Percentiles rank a stretch among this genome's conserved stretches.
Conservation (phyloP, 2,797 vertebrate species). For the Lacerta agilis region DNA sequence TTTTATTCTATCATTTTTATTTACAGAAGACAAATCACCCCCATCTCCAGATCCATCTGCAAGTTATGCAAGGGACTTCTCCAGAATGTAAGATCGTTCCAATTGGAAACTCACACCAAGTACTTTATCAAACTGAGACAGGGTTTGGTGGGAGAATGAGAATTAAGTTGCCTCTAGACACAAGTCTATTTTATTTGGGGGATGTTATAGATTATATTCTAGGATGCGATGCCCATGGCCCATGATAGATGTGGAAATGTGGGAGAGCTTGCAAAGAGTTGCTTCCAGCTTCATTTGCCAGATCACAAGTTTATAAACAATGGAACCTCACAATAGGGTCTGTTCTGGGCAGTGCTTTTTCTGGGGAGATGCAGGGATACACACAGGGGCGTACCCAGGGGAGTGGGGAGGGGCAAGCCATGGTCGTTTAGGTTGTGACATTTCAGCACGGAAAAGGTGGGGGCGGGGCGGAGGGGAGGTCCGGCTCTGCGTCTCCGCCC, state of each 20-base stretch:
- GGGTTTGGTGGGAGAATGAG: conserved; percentile 31
- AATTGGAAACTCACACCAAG: conserved; percentile 42
- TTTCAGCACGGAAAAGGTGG: too few species aligned
- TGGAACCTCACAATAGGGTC: not conserved
- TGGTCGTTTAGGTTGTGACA: too few species aligned
- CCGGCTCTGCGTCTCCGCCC: too few species aligned
- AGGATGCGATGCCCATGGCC: conserved; percentile 10
- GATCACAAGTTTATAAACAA: not conserved
- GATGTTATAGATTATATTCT: not conserved
- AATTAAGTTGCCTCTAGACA: not conserved
- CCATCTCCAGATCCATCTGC: conserved; percentile 39
- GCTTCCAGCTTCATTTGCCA: conserved; percentile 4
- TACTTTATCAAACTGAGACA: not conserved
- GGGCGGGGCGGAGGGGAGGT: too few species aligned
- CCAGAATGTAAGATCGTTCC: conserved; percentile 17
- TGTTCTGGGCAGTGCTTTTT: not conserved
- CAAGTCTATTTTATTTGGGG: conserved; percentile 19
- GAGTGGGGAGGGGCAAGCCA: too few species aligned
- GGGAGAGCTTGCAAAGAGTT: not conserved
- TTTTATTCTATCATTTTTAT: conserved; percentile 1
- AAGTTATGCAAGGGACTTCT: conserved; percentile 15
- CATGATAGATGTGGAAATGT: not conserved
- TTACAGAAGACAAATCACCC: conserved; percentile 50
- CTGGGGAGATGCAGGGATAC: too few species aligned
- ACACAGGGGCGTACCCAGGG: too few species aligned